Evolutionary conservation across 2,888 invertebrate species (phyloP).

Genomic region (Leptopilina drosophilae): DNA sequence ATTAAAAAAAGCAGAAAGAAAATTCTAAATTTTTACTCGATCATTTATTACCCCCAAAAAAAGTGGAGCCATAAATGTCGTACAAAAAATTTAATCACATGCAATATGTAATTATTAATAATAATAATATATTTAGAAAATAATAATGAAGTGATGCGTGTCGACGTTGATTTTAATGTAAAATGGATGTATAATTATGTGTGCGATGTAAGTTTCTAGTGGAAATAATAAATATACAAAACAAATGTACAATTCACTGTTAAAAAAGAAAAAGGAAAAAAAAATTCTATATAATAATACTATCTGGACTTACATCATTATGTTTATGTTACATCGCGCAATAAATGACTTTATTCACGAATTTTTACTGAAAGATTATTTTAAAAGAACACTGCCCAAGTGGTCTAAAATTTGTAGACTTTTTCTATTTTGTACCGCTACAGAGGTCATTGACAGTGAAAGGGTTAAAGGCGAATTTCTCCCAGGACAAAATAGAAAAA

Average conservation of each 20-base stretch:
- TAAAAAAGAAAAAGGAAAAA: neutral
- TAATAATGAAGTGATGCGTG: conserved; percentile 37
- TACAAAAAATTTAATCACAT: conserved; percentile 21
- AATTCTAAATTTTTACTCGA: neutral
- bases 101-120: conserved; percentile 47
- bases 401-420: neutral
- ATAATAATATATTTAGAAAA: conserved; percentile 49
- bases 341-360: conserved; percentile 36
- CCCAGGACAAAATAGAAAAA: too few species aligned
- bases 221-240: conserved; percentile 16
- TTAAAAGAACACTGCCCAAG: neutral
- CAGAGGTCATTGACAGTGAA: too few species aligned
- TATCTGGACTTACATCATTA: conserved; percentile 25
- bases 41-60: neutral
- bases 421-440: too few species aligned
- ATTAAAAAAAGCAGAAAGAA: neutral
- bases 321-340: conserved; percentile 20
- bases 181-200: conserved; percentile 62
- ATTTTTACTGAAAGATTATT: neutral
- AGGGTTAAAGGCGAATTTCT: too few species aligned
- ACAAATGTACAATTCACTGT: conserved; percentile 34
- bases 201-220: conserved; percentile 56
- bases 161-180: conserved; percentile 61
- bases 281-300: too few species aligned
- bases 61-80: conserved; percentile 6